Percentiles rank a stretch among this genome's conserved stretches.
These are phyloP conservation scores for Macrosteles quadrilineatus DNA, from an alignment of 1,140 invertebrate species.

Conservation along the genomic window DNA sequence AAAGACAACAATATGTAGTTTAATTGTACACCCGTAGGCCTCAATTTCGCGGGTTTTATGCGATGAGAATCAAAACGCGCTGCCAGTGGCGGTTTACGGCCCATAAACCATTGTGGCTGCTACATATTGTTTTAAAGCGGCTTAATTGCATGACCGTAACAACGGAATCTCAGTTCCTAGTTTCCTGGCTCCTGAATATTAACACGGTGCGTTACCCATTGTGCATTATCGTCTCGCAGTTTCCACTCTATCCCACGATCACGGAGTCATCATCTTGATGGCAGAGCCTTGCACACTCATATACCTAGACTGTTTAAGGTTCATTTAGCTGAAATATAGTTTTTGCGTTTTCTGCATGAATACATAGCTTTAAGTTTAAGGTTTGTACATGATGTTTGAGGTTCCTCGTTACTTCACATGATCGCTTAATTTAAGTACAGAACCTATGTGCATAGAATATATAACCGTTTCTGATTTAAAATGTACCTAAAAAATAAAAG, in stretches of 20 bases:
- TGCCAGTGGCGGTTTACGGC: background rate
- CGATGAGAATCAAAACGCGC: background rate
- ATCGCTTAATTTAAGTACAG: too few relatives aligned
- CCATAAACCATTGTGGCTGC: constrained; percentile 6
- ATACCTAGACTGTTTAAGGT: too few relatives aligned
- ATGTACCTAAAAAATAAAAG: too few relatives aligned
- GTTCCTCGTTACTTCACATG: too few relatives aligned
- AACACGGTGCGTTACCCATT: background rate
- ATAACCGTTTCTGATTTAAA: too few relatives aligned
- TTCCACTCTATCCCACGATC: background rate
- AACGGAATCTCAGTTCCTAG: background rate
- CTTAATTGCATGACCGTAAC: constrained; percentile 8
- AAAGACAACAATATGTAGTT: constrained; percentile 10
- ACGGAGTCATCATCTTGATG: too few relatives aligned
- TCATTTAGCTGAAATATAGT: too few relatives aligned
- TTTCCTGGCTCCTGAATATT: background rate
- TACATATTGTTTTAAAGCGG: constrained; percentile 16
- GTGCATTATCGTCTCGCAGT: background rate
- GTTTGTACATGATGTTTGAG: too few relatives aligned
- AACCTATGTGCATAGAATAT: too few relatives aligned
- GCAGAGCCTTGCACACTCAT: too few relatives aligned
- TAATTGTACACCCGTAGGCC: constrained; percentile 4
- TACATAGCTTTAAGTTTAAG: too few relatives aligned
- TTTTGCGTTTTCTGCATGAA: too few relatives aligned
- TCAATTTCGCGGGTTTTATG: background rate